Conservation (phyloP, 1,140 invertebrate genomes). For the Apis laboriosa region DNA sequence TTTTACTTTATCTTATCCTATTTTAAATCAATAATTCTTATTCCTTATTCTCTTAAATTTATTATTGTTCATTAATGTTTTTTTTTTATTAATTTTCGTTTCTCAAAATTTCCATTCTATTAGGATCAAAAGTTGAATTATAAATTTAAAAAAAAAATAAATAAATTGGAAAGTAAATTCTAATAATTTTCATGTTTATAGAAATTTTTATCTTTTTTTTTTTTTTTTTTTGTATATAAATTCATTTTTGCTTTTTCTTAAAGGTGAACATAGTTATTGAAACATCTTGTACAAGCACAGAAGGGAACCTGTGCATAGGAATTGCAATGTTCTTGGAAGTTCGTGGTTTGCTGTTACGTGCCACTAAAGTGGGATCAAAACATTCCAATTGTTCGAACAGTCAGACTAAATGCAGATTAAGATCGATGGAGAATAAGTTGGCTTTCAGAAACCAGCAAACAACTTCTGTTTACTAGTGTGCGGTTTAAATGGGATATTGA, state of each 20-base stretch:
- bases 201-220: no score
- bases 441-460: conserved; percentile 13
- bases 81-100: no score
- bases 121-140: no score
- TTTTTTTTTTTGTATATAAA: no score
- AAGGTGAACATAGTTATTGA: no score
- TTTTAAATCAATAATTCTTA: neutral
- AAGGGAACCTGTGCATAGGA: neutral
- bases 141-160: no score
- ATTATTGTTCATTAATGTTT: no score
- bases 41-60: no score
- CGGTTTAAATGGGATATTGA: neutral
- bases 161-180: no score
- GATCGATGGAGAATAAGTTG: neutral
- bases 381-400: neutral
- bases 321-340: neutral
- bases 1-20: neutral
- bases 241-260: no score
- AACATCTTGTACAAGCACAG: neutral
- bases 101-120: no score
- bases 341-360: neutral
- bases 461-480: neutral
- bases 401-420: conserved; percentile 20
- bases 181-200: no score
- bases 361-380: conserved; percentile 2